Conservation (phyloP, 2,797 vertebrate genomes). For the Mus caroli region DNA sequence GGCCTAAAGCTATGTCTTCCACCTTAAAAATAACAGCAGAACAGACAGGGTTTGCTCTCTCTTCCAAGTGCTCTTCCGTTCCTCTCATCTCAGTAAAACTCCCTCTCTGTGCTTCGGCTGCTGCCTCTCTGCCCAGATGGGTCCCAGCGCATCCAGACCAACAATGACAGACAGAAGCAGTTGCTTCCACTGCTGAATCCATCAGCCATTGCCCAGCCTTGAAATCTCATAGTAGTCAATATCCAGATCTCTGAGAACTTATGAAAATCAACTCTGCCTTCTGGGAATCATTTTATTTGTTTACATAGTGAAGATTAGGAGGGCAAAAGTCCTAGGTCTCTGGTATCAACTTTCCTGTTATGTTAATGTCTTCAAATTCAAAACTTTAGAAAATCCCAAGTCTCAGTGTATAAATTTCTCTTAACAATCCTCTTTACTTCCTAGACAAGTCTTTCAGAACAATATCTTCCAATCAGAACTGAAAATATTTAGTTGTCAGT, state of each 20-base stretch:
- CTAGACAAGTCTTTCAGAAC: neutral
- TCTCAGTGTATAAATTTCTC: neutral
- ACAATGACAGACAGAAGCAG: neutral
- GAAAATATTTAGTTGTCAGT: neutral
- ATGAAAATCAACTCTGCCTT: neutral
- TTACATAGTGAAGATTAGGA: neutral
- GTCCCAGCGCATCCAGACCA: neutral
- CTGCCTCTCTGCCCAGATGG: too few species aligned
- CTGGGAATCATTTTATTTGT: neutral
- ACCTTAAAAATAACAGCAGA: neutral
- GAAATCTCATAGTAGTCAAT: neutral
- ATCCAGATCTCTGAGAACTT: neutral
- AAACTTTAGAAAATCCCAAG: neutral
- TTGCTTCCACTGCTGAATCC: neutral
- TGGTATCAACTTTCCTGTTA: neutral
- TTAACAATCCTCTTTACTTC: too few species aligned
- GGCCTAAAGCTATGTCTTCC: neutral
- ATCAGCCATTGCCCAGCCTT: too few species aligned
- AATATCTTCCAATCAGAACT: neutral
- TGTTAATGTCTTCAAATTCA: neutral
- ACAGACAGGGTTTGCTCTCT: neutral
- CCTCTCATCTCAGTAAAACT: neutral
- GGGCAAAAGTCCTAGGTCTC: neutral
- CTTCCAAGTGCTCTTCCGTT: neutral
- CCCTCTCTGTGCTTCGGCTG: neutral